Base-by-base conservation (phyloP, 2,797 vertebrate genomes). In the Melanotaenia boesemani region DNA sequence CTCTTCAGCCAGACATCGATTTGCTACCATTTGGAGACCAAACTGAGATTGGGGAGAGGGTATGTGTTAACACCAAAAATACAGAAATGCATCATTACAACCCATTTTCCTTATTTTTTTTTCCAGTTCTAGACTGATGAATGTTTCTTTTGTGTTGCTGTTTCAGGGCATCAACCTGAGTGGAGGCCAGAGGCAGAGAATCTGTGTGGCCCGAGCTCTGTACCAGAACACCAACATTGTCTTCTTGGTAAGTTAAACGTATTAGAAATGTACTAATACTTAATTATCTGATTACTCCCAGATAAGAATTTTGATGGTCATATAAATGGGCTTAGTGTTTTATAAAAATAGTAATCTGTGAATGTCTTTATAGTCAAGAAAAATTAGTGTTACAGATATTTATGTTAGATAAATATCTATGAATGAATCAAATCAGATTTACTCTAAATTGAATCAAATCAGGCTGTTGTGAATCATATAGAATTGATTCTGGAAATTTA, bases 141-240 rank as follows among this genome's bases (percentile, higher is more conserved):
- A 28, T 28, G 28, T 28, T 28, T 36, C 26, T 36, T 15, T 50
- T 67, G 60, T 30, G 24, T 55, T 32, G 3, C 18, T 70, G 28
- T 37, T 39, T 72, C 89, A 99, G 98, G 98, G 98, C 61, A 99
- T 99, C 93, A 99, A 99, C 85, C 93, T 99, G 80, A 99, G 98
- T 41, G 98, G 98, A 5, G 98, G 98, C 0, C 98, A 99, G 89
- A 95, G 98, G 50, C 98, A 99, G 93, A 95, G 98, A 30, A 99
- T 99, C 89, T 98, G 98, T 61, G 98, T 99, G 81, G 97, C 96
- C 70, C 91, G 98, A 84, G 98, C 98, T 2, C 96, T 99, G 46
- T 99, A 99, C 88, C 98, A 99, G 88, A 97, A 99, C 91, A 99
- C 98, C 90, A 99, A 97, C 91, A 96, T 99, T 7, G 97, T 99